These are phyloP conservation scores for Tinea semifulvella DNA, from an alignment of 2,888 invertebrate genomes.

Conservation along the genomic window DNA sequence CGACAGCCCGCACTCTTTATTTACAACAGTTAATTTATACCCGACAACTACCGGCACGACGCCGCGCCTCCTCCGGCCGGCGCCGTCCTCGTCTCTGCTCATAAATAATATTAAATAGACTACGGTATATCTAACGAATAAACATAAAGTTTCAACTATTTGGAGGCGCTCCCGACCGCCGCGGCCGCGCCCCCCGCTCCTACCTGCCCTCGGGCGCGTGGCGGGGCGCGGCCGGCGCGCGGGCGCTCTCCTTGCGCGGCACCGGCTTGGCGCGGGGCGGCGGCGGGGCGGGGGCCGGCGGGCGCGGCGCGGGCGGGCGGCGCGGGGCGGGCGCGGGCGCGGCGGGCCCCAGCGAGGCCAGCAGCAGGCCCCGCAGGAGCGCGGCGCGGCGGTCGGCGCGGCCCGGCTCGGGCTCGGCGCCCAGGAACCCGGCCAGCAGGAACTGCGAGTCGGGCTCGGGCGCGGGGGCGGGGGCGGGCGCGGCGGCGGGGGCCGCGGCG, in stretches of 20 bases:
- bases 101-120: conserved; percentile 29
- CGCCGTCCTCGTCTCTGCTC: conserved; percentile 16
- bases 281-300: conserved; percentile 26
- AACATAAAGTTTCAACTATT: conserved; percentile 18
- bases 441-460: conserved; percentile 39
- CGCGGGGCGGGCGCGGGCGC: conserved; percentile 25
- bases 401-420: conserved; percentile 23
- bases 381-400: conserved; percentile 50
- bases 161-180: background rate
- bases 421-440: conserved; percentile 46
- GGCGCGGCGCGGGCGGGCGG: conserved; percentile 25
- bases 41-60: background rate
- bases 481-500: conserved; percentile 62
- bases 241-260: conserved; percentile 38
- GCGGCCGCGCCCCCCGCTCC: conserved; percentile 29
- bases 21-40: conserved; percentile 25
- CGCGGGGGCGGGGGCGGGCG: conserved; percentile 58
- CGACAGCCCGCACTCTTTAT: conserved; percentile 26
- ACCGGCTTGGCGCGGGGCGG: conserved; percentile 48
- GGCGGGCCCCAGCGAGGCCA: conserved; percentile 46
- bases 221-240: conserved; percentile 17
- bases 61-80: background rate
- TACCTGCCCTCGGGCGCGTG: conserved; percentile 56
- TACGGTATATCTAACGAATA: conserved; percentile 36
- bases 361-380: conserved; percentile 51